Evolutionary conservation across 2,888 invertebrate genomes (phyloP).

Genomic region (Leucophenga maculata): DNA sequence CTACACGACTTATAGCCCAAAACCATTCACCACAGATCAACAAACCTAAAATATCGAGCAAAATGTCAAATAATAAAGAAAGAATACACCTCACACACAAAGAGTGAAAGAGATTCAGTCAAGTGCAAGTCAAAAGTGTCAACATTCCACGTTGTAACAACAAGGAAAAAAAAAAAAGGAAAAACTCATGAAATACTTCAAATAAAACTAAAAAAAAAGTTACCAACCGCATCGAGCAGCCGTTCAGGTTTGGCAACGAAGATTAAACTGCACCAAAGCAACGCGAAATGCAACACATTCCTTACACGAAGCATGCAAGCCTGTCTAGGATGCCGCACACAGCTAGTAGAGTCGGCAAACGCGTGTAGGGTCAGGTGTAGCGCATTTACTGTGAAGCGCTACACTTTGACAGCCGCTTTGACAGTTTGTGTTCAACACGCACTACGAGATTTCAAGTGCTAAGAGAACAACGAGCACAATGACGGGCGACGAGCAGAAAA

Average conservation of each 20-base stretch:
- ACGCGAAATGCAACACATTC: background rate
- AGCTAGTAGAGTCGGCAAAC: too few species aligned
- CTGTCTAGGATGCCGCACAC: background rate
- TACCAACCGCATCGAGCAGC: background rate
- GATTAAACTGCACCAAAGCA: background rate
- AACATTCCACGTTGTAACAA: background rate
- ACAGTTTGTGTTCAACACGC: constrained; percentile 6
- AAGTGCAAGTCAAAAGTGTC: constrained; percentile 4
- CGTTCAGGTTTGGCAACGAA: background rate
- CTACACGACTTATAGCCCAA: background rate
- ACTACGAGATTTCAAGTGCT: background rate
- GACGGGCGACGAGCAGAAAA: background rate
- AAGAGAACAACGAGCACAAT: background rate
- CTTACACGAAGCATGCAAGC: background rate
- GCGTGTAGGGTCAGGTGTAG: too few species aligned
- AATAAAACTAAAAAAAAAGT: background rate
- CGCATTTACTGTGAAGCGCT: background rate
- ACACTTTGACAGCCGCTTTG: background rate
- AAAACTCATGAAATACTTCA: background rate
- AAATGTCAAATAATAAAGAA: background rate
- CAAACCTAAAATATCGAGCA: background rate
- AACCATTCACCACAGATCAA: background rate
- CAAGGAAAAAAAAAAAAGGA: background rate
- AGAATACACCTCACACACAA: background rate
- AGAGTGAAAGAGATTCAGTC: too few species aligned